Base-by-base conservation (phyloP, 2,797 vertebrate genomes). In the Ctenopoma multispine region DNA sequence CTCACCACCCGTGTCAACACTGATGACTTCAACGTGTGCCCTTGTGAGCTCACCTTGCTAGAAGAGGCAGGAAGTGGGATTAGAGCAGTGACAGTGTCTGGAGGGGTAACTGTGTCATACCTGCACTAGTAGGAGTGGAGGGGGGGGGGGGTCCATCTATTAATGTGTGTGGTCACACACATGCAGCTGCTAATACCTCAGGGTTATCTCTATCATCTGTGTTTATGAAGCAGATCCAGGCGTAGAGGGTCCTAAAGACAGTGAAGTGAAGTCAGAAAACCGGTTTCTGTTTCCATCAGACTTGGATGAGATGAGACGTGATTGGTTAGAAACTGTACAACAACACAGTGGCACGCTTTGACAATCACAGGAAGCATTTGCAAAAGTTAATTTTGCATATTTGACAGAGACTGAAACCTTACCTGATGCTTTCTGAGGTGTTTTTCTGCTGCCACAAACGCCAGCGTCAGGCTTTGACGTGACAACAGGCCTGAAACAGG, bases 41-140 rank as follows among this genome's bases (percentile, higher is more conserved):
- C 94, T 95, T 94, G 93, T 79, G 82, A 90, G 84, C 93, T 95
- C 94, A 95, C 94, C 94, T 95, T 95, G 94, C 93, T 95, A 83
- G 86, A 74, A 94, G 94, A 95, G 87, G 93, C 83, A 86, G 84
- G 90, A 93, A 90, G 81, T 79, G 84, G 86, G 86, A 92, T 92
- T 88, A 88, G 87, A 87, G 80, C 81, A 63, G 88, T 88, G 89
- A 85, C 88, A 87, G 86, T 78, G 85, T 85, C 53, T 72, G 40
- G 77, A 77, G 81, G 81, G 79, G 73, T 62, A 77, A 86, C 82
- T 85, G 86, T 94, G 92, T 92, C 90, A 90, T 92, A 93, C 89
- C 91, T 93, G 83, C 82, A 90, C 90, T 89, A 70, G 75, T 17
- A 15, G 69, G 72, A 77, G 87, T 86, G 72, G 55, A n/a, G n/a